A percentile compares a stretch with the other conserved stretches of the same genome.
phyloP scores from a whole-genome alignment of 2,797 vertebrate genomes.

The Tolypeutes matacus region DNA sequence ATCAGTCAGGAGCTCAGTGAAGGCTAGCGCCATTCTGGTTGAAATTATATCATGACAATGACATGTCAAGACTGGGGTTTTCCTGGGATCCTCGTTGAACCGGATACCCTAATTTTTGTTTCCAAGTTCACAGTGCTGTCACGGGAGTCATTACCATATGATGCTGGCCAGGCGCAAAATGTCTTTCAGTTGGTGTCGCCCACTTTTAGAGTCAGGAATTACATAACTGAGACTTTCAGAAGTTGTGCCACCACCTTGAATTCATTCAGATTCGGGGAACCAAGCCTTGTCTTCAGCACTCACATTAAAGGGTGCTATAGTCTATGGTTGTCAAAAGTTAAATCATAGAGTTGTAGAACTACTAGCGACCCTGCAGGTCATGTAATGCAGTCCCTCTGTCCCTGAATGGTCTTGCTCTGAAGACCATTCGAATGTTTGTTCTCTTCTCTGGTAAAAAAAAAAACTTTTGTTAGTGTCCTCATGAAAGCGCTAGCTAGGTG shows the following conservation, averaged over 20 bases:
- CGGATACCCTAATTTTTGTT: constrained; percentile 27
- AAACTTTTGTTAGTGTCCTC: constrained; percentile 5
- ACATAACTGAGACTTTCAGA: neutral
- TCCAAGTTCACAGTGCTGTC: neutral
- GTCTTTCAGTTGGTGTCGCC: neutral
- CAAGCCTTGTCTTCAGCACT: constrained; percentile 28
- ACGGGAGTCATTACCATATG: neutral
- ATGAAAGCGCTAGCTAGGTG: constrained; percentile 18
- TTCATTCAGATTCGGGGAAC: neutral
- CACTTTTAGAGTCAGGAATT: neutral
- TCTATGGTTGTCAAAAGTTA: neutral
- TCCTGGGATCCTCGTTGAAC: constrained; percentile 52
- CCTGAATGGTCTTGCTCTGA: neutral
- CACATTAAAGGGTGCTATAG: neutral
- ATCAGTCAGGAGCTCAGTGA: constrained; percentile 55
- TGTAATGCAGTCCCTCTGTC: neutral
- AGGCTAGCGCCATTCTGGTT: constrained; percentile 53
- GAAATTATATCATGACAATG: constrained; percentile 63
- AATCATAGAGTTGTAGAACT: neutral
- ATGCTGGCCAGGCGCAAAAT: neutral
- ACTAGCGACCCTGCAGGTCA: neutral
- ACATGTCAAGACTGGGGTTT: constrained; percentile 31
- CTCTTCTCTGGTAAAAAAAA: constrained; percentile 37
- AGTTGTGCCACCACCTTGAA: neutral
- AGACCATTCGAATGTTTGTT: constrained; percentile 44